A percentile compares a stretch with the other conserved stretches of the same genome.
Evolutionary conservation across 2,797 vertebrate genomes (phyloP).

Genomic region (Alosa sapidissima): DNA sequence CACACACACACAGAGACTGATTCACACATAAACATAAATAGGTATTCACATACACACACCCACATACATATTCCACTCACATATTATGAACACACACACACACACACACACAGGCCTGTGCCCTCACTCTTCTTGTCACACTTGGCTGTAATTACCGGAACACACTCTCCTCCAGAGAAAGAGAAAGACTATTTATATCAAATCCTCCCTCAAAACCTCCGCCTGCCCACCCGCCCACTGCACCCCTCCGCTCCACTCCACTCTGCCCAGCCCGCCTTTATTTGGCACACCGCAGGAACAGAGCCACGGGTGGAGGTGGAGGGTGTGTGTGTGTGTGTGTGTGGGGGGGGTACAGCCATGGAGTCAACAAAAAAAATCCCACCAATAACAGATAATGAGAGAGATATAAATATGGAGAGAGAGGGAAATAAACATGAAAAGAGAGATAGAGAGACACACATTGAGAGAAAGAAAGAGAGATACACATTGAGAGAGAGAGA

Average conservation of each 20-base stretch:
- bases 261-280: constrained; percentile 25
- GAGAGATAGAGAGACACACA: not conserved
- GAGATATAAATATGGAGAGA: not conserved
- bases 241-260: constrained; percentile 4
- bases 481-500: too few species aligned
- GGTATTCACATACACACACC: not conserved
- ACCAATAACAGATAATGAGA: constrained; percentile 9
- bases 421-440: not conserved
- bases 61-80: not conserved
- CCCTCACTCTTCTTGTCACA: constrained; percentile 38
- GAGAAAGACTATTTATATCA: constrained; percentile 11
- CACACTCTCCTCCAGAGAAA: constrained; percentile 31
- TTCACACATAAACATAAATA: not conserved
- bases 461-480: not conserved
- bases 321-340: not conserved
- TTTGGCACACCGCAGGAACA: constrained; percentile 38
- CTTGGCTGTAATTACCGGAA: constrained; percentile 50
- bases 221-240: constrained; percentile 29
- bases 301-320: not conserved
- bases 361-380: not conserved
- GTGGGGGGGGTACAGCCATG: not conserved
- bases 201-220: constrained; percentile 35
- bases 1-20: not conserved
- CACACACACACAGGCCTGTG: constrained; percentile 25
- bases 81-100: not conserved